Evolutionary conservation across 1,140 invertebrate genomes (phyloP).

Genomic region (Drosophila elegans): DNA sequence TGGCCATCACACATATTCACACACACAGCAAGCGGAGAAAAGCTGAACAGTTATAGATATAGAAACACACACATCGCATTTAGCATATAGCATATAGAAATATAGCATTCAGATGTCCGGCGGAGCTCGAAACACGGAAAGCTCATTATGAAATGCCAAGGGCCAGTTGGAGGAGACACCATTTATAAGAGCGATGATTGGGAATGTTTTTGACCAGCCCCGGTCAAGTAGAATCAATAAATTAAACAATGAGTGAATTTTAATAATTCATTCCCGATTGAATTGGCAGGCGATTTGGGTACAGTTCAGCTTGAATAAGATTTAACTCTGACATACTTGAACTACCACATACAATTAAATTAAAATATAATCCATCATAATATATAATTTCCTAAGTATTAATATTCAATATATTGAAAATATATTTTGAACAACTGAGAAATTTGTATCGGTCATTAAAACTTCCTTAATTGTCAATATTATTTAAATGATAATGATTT

Average conservation of each 20-base stretch:
- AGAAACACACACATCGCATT: slow-evolving; percentile 17
- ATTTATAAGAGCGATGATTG: slow-evolving; percentile 42
- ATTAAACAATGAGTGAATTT: slow-evolving; percentile 48
- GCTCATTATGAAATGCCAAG: slow-evolving; percentile 51
- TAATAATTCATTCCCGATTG: slow-evolving; percentile 44
- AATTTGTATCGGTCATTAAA: too few relatives aligned
- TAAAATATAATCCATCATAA: too few relatives aligned
- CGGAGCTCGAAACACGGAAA: slow-evolving; percentile 44
- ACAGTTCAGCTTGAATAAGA: not conserved
- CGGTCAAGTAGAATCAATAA: slow-evolving; percentile 46
- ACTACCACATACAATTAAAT: too few relatives aligned
- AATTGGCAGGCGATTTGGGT: slow-evolving; percentile 1
- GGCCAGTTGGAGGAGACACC: slow-evolving; percentile 44
- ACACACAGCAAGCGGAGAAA: slow-evolving; percentile 21
- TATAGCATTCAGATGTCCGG: slow-evolving; percentile 31
- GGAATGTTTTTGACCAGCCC: slow-evolving; percentile 40
- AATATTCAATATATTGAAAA: too few relatives aligned
- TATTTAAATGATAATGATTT: too few relatives aligned
- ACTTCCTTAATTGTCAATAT: too few relatives aligned
- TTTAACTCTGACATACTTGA: not conserved
- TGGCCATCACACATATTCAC: slow-evolving; percentile 23
- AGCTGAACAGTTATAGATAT: slow-evolving; percentile 42
- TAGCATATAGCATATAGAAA: slow-evolving; percentile 12
- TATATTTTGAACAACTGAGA: too few relatives aligned
- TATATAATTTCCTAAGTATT: too few relatives aligned